Evolutionary conservation across 53 echinoderm and acorn worm genomes (phyloP).

Genomic region (Echinarachnius parma): DNA sequence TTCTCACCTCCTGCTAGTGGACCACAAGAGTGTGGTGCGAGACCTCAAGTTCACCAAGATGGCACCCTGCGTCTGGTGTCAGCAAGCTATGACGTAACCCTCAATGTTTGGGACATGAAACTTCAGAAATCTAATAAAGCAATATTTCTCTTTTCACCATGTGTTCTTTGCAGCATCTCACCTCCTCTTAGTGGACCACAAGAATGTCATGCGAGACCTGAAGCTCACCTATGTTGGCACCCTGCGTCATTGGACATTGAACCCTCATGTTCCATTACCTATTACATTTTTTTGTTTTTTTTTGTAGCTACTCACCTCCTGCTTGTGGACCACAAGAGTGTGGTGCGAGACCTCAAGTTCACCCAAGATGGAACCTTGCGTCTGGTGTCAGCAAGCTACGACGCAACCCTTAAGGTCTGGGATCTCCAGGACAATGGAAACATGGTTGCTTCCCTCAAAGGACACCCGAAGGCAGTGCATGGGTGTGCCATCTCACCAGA

Average conservation of each 20-base stretch:
- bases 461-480: conserved; percentile 65
- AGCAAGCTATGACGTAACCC: conserved; percentile 67
- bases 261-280: no score
- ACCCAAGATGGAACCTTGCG: conserved; percentile 85
- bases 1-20: conserved; percentile 70
- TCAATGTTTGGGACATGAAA: conserved; percentile 96
- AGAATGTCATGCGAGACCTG: no score
- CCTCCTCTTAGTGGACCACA: no score
- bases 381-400: conserved; percentile 76
- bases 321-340: conserved; percentile 81
- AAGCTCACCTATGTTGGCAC: no score
- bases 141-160: no score
- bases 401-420: conserved; percentile 89
- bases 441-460: conserved; percentile 84
- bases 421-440: conserved; percentile 95
- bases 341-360: conserved; percentile 73
- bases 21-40: conserved; percentile 75
- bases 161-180: no score
- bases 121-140: no score
- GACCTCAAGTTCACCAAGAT: conserved; percentile 82
- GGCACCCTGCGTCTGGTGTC: conserved; percentile 89
- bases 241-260: no score
- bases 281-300: no score
- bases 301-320: no score
- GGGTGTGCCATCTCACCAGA: conserved; percentile 86